These are phyloP conservation scores for Epinephelus moara DNA, from an alignment of 2,113 vertebrate species.

Conservation along the genomic window DNA sequence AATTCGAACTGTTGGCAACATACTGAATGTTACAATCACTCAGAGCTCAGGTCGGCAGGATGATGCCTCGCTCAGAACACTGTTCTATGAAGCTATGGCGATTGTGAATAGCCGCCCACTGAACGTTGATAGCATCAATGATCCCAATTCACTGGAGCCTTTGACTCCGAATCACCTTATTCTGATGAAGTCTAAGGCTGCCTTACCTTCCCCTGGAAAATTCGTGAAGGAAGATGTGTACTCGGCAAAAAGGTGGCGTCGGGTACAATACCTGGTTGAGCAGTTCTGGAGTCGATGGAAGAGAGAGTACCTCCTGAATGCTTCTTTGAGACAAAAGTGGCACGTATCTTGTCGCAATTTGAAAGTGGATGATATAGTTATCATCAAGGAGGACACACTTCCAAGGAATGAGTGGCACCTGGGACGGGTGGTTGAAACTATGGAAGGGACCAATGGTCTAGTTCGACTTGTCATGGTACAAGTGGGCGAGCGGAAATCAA, in stretches of 20 bases:
- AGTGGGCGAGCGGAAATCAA: no score
- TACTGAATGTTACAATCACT: not conserved
- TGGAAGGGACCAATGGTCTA: not conserved
- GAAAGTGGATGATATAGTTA: not conserved
- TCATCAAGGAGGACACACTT: not conserved
- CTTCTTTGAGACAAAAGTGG: not conserved
- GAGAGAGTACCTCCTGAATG: not conserved
- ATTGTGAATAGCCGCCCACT: not conserved
- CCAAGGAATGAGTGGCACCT: not conserved
- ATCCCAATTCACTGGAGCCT: not conserved
- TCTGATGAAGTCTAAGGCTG: not conserved
- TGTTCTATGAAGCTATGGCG: constrained; percentile 1
- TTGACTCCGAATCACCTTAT: constrained; percentile 1
- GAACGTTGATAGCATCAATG: not conserved
- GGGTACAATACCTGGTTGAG: not conserved
- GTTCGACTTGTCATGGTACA: not conserved
- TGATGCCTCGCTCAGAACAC: not conserved
- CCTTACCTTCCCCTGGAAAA: not conserved
- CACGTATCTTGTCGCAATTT: not conserved
- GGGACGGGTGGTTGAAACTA: not conserved
- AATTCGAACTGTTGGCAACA: not conserved
- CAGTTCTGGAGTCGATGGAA: not conserved
- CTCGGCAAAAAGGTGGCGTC: not conserved
- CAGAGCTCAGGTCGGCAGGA: not conserved
- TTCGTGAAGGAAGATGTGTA: not conserved